Percentiles rank a stretch among this genome's conserved stretches.
phyloP scores from a whole-genome alignment of 2,888 invertebrate species.

The Drosophila prolongata region DNA sequence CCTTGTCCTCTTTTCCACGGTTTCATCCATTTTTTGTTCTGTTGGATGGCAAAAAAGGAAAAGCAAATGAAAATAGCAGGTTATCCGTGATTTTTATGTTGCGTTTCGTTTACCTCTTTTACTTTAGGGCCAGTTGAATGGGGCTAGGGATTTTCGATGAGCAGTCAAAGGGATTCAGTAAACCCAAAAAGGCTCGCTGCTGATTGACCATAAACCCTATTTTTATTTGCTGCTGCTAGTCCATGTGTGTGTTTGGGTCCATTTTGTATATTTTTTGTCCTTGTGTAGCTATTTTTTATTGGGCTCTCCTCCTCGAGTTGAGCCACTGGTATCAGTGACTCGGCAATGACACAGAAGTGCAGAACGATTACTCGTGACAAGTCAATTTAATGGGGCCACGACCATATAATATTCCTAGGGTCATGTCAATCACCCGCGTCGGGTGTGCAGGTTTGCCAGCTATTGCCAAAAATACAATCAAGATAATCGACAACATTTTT shows the following conservation, averaged over 20 bases:
- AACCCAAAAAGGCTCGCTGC: constrained; percentile 62
- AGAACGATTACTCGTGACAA: constrained; percentile 52
- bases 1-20: constrained; percentile 1
- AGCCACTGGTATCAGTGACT: constrained; percentile 57
- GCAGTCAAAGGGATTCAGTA: constrained; percentile 63
- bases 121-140: constrained; percentile 52
- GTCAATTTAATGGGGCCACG: constrained; percentile 46
- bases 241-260: constrained; percentile 7
- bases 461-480: constrained; percentile 35
- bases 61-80: constrained; percentile 50
- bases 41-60: background rate
- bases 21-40: background rate
- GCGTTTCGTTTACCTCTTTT: constrained; percentile 47
- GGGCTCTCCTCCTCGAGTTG: constrained; percentile 28
- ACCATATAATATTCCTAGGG: constrained; percentile 22
- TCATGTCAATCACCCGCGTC: constrained; percentile 40
- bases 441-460: constrained; percentile 25
- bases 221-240: constrained; percentile 19
- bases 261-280: constrained; percentile 13
- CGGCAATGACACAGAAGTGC: constrained; percentile 63
- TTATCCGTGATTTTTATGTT: constrained; percentile 71
- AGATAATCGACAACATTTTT: constrained; percentile 34
- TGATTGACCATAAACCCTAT: constrained; percentile 74
- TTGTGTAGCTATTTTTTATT: constrained; percentile 38
- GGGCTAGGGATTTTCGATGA: constrained; percentile 61